A percentile compares a stretch with the other conserved stretches of the same genome.
Conservation (phyloP, 2,113 vertebrate species). For the Cairina moschata region DNA sequence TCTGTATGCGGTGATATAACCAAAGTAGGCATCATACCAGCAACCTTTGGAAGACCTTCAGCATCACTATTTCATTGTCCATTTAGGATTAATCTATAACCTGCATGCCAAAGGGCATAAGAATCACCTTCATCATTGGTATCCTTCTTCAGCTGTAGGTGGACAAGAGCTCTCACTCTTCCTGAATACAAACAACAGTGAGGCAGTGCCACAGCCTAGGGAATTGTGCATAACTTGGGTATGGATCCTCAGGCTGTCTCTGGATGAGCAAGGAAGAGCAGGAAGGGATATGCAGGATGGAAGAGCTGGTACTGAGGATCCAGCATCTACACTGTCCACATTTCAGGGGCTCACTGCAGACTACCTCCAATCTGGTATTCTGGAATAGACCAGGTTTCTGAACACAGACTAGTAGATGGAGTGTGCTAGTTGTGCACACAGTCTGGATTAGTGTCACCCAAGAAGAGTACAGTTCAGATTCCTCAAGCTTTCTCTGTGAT, state of each 20-base stretch:
- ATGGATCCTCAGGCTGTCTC: background rate
- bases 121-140: background rate
- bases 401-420: background rate
- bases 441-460: background rate
- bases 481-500: background rate
- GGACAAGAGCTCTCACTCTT: background rate
- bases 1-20: background rate
- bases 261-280: background rate
- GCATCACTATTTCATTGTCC: background rate
- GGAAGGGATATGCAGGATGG: background rate
- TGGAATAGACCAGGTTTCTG: background rate
- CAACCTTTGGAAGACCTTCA: background rate
- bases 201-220: background rate
- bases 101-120: background rate
- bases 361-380: background rate
- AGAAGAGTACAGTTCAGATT: background rate
- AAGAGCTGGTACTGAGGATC: background rate
- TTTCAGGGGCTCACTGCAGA: background rate
- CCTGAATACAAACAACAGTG: background rate
- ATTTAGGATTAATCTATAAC: background rate
- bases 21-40: background rate
- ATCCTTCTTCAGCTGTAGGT: background rate
- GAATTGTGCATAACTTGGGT: fast-evolving
- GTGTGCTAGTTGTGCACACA: background rate
- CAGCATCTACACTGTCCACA: background rate